Evolutionary conservation across 2,888 invertebrate species (phyloP), one percentile per base, ranked within the genome.

Genomic region (Polyommatus icarus): DNA sequence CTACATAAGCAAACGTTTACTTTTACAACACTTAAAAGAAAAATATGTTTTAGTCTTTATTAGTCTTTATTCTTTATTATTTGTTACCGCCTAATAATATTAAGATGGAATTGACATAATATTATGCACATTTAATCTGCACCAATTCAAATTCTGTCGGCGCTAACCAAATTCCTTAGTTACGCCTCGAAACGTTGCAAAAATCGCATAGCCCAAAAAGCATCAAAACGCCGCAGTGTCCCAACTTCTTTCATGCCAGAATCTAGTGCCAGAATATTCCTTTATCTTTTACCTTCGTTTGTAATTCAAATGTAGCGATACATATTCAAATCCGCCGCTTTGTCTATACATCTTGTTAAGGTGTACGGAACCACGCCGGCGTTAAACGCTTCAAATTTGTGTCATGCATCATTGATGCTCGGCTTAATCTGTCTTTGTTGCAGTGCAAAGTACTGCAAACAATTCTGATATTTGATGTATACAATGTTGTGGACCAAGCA

Each of bases 301-400:
- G 77, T 72, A 77, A 72, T 77, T 77, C 73, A 77, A 77, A 77
- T 77, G 32, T 32, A 77, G 29, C 73, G 57, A 77, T 77, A 77
- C 72, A 72, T 73, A 73, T 77, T 72, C 54, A 72, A 77, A 77
- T 72, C 72, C 32, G 18, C 71, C 32, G 36, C 59, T 59, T 77
- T 54, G 75, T 75, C 36, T 77, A 73, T 57, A 24, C 72, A 24
- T 72, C 72, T 73, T 40, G 57, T 54, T 59, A 73, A 57, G 59
- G n/a, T 75, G 6, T 76, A 36, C 36, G 61, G 20, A 12, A 36
- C 76, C 40, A 3, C n/a, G 20, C 36, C 8, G 20, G n/a, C 61
- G 36, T 59, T 76, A 20, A 76, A 59, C 10, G 36, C 40, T 36
- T 32, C 73, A 73, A 73, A 72, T 72, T 72, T 73, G 73, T 46